Evolutionary conservation across 2,888 invertebrate species (phyloP).

Genomic region (Drosophila mimica): DNA sequence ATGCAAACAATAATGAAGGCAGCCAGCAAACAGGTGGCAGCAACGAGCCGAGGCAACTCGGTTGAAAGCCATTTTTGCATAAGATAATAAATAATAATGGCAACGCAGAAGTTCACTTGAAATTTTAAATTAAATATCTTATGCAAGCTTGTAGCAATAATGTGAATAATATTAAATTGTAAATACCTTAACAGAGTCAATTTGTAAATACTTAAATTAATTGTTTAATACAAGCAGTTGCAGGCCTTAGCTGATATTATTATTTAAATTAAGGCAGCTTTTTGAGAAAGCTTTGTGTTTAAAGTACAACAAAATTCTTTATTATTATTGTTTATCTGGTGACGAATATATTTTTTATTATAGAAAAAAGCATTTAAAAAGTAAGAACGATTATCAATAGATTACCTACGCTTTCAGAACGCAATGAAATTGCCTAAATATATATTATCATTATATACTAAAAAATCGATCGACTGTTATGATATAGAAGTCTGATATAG

Average conservation of each 20-base stretch:
- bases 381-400: background rate
- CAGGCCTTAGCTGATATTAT: no score
- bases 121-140: no score
- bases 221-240: background rate
- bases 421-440: no score
- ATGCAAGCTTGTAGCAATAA: background rate
- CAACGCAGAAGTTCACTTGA: background rate
- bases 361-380: background rate
- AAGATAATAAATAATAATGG: background rate
- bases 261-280: background rate
- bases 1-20: conserved; percentile 16
- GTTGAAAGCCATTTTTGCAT: background rate
- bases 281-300: background rate
- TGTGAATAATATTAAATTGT: background rate
- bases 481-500: no score
- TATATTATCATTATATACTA: no score
- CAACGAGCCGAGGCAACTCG: background rate
- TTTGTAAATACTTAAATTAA: background rate
- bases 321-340: background rate
- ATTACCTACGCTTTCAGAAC: no score
- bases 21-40: conserved; percentile 1
- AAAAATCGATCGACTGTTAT: no score
- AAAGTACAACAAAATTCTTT: background rate
- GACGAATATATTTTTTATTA: no score
- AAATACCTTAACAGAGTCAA: background rate